A percentile compares a stretch with the other conserved stretches of the same genome.
These are phyloP conservation scores for Manduca sexta DNA, from an alignment of 1,140 invertebrate species.

Conservation along the genomic window DNA sequence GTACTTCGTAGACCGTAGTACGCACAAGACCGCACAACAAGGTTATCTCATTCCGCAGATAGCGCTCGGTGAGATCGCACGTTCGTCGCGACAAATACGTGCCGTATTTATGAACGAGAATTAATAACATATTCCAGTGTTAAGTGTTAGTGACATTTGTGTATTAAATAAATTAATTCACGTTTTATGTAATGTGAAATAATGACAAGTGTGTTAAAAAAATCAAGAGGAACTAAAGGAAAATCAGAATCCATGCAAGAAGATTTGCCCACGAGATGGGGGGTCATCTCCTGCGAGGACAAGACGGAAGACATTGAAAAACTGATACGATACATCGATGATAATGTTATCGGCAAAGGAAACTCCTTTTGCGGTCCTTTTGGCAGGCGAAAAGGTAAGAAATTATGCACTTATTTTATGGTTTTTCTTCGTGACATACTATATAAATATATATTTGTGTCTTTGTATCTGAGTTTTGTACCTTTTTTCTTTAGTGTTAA, in stretches of 20 bases:
- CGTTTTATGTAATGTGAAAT: constrained; percentile 54
- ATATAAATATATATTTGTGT: no score
- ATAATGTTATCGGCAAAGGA: constrained; percentile 86
- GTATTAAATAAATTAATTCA: neutral
- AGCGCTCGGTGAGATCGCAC: neutral
- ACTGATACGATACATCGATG: constrained; percentile 84
- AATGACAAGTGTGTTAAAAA: constrained; percentile 71
- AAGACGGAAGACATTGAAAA: constrained; percentile 79
- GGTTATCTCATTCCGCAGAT: constrained; percentile 4
- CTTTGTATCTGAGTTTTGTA: no score
- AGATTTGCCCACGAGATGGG: constrained; percentile 60
- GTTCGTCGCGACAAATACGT: neutral
- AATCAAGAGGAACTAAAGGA: constrained; percentile 62
- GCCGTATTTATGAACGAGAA: constrained; percentile 6
- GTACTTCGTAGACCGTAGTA: no score
- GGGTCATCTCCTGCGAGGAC: constrained; percentile 45
- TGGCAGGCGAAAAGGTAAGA: constrained; percentile 84
- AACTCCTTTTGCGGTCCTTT: constrained; percentile 87
- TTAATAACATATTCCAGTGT: neutral
- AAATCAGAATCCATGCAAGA: constrained; percentile 71
- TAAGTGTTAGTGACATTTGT: constrained; percentile 21
- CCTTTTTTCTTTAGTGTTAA: no score
- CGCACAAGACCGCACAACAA: neutral
- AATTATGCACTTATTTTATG: neutral
- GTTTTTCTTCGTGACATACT: no score